phyloP scores from a whole-genome alignment of 2,113 vertebrate genomes.

The Phyllostomus discolor region DNA sequence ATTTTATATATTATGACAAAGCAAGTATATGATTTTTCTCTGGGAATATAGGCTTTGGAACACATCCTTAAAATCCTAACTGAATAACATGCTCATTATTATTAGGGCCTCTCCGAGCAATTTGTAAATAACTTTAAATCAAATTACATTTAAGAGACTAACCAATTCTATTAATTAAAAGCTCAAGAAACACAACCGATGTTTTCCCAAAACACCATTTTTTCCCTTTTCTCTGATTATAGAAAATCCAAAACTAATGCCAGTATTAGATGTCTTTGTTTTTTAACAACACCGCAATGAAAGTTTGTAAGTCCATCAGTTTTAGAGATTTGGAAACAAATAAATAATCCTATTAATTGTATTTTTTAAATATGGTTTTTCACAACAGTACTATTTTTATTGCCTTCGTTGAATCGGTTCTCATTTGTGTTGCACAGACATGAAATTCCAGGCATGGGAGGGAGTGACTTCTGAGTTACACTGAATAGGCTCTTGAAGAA shows the following conservation, averaged over 20 bases:
- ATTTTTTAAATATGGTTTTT: not conserved
- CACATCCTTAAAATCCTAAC: not conserved
- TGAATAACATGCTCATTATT: not conserved
- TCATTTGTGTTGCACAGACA: not conserved
- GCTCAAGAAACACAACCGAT: not conserved
- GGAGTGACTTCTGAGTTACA: not conserved
- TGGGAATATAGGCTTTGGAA: not conserved
- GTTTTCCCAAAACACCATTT: not conserved
- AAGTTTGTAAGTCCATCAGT: not conserved
- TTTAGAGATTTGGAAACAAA: conserved; percentile 5
- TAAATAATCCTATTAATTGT: not conserved
- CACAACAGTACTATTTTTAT: not conserved
- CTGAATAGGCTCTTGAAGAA: not conserved
- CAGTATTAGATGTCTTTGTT: not conserved
- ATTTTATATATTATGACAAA: not conserved
- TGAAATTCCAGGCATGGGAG: not conserved
- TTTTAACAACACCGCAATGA: not conserved
- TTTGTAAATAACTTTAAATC: not conserved
- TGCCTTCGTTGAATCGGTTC: not conserved
- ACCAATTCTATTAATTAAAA: not conserved
- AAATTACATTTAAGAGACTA: not conserved
- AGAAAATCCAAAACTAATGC: not conserved
- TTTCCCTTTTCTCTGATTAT: not conserved
- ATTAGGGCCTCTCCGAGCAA: not conserved
- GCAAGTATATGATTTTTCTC: not conserved